Evolutionary conservation across 2,113 vertebrate species (phyloP), one percentile per base, ranked within the genome.

Genomic region (Astatoreochromis straeleni): DNA sequence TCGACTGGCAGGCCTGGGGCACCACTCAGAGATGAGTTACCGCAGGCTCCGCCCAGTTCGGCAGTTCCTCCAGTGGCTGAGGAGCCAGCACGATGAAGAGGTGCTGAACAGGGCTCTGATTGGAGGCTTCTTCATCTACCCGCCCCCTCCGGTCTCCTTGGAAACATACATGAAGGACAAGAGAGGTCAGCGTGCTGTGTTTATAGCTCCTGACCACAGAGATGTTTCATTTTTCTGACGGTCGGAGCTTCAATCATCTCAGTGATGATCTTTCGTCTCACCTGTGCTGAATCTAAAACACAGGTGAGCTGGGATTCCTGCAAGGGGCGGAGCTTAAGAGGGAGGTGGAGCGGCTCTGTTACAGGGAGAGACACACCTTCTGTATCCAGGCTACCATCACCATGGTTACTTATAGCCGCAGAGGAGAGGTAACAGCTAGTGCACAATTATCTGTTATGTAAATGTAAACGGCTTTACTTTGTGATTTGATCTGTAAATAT

Each of bases 51-150:
- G 19, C 11, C 91, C 92, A 2, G 93, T 97, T 4, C 38, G 54
- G 4, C 75, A 3, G 1, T 97, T 97, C 89, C 85, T 96, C 11
- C 92, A 40, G 42, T 97, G 97, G 97, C 58, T 97, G 33, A 85
- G 91, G 80, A 88, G 75, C 13, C 94, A 95, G 85, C 88, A 95
- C 1, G 95, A 97, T 13, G 29, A 24, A 26, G 87, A 58, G 73
- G 87, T 96, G 86, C 87, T 96, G 88, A 88, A 91, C 80, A 89
- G 91, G 84, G 93, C 93, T 85, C 63, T 96, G 90, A 89, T 96
- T 89, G 96, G 96, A 78, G 96, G 97, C 38, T 95, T 89, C 90
- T 97, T 96, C 84, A 83, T 81, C 21, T 91, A 89, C 89, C 97
- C 96, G 3, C 95, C 95, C 35, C 95, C 93, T 63, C 94, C 95